These are phyloP conservation scores for Collichthys lucidus DNA, from an alignment of 2,113 vertebrate species.

Conservation along the genomic window DNA sequence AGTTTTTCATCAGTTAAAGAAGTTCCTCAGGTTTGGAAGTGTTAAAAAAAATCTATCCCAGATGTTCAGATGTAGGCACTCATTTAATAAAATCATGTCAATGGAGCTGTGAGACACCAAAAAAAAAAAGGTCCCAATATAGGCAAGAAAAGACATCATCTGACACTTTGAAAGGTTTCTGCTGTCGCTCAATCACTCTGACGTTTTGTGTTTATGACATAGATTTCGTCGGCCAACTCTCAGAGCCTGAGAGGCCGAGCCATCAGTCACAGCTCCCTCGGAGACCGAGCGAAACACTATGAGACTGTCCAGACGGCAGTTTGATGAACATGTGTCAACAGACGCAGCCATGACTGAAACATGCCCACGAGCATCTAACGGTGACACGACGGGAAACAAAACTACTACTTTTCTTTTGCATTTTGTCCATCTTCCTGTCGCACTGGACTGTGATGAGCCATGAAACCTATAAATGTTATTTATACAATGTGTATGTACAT, in stretches of 20 bases:
- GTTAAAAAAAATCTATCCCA: neutral
- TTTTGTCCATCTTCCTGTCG: neutral
- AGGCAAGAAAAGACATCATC: too few relatives aligned
- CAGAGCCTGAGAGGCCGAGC: slow-evolving; percentile 89
- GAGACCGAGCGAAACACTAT: neutral
- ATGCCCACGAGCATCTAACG: neutral
- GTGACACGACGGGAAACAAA: slow-evolving; percentile 26
- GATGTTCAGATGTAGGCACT: neutral
- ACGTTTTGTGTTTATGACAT: slow-evolving; percentile 50
- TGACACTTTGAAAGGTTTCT: neutral
- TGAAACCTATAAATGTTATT: slow-evolving; percentile 3
- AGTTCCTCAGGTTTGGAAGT: too few relatives aligned
- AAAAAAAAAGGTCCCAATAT: neutral
- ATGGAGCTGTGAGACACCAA: neutral
- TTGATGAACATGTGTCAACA: neutral
- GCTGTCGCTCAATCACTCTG: neutral
- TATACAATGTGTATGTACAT: slow-evolving; percentile 4
- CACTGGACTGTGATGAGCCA: neutral
- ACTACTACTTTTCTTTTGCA: neutral
- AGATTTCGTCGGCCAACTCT: slow-evolving; percentile 91
- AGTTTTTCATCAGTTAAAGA: too few relatives aligned
- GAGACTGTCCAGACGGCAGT: neutral
- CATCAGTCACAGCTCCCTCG: slow-evolving; percentile 82
- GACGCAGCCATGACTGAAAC: neutral
- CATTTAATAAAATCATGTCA: neutral